Percentiles rank a stretch among this genome's conserved stretches.
These are phyloP conservation scores for Champsocephalus esox DNA, from an alignment of 2,797 vertebrate species.

Conservation along the genomic window DNA sequence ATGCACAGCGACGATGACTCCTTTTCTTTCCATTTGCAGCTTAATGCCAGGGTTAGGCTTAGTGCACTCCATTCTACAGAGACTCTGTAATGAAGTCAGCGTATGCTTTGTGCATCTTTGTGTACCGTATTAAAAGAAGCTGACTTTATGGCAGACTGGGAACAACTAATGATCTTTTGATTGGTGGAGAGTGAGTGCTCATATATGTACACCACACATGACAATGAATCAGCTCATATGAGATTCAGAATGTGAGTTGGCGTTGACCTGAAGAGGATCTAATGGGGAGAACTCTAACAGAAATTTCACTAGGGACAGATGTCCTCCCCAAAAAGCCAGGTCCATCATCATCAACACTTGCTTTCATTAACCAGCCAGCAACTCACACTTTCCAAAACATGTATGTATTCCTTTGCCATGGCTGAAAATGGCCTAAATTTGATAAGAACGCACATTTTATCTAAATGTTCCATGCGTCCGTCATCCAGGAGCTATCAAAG, in stretches of 20 bases:
- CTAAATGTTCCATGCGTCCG: constrained; percentile 79
- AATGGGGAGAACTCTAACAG: constrained; percentile 24
- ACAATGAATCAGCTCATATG: constrained; percentile 19
- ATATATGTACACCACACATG: constrained; percentile 4
- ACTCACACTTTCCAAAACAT: constrained; percentile 69
- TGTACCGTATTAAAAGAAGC: constrained; percentile 31
- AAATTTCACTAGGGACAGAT: constrained; percentile 56
- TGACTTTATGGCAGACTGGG: constrained; percentile 28
- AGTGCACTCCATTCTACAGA: neutral
- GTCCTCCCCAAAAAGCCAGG: constrained; percentile 52
- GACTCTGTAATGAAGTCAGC: constrained; percentile 8
- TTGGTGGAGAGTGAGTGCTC: constrained; percentile 5
- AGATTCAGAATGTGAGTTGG: constrained; percentile 18
- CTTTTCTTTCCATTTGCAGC: neutral
- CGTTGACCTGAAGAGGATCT: constrained; percentile 26
- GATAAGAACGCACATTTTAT: constrained; percentile 79
- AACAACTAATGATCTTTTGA: constrained; percentile 32
- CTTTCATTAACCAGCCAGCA: constrained; percentile 69
- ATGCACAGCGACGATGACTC: neutral
- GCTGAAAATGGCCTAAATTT: constrained; percentile 82
- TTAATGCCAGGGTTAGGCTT: constrained; percentile 1
- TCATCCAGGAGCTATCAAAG: constrained; percentile 83
- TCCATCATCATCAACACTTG: constrained; percentile 68
- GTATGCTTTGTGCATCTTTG: constrained; percentile 14
- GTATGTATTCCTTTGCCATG: constrained; percentile 74